Evolutionary conservation across 2,113 vertebrate species (phyloP), one percentile per base, ranked within the genome.

Genomic region (Apteryx mantelli): DNA sequence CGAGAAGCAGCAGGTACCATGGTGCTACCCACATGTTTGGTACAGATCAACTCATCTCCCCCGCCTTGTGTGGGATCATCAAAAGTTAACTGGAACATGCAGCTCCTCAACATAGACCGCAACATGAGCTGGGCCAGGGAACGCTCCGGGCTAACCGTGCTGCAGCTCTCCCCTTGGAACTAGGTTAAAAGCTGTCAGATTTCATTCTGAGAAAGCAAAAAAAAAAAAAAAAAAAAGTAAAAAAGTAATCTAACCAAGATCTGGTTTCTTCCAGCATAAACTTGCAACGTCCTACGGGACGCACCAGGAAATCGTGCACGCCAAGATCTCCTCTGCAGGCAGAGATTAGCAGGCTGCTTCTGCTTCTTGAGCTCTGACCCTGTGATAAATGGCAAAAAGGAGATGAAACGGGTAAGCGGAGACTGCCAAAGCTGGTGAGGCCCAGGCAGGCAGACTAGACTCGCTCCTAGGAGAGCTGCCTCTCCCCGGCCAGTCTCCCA

Each of bases 81-180:
- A 97, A 95, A 95, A 90, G 79, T 93, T 95, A 96, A 97, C 89
- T 96, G 95, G 85, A 93, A 96, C 84, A 74, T 58, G 85, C n/a
- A 95, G 86, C 75, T 96, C 86, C 65, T 14, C 78, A 87, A 80
- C 55, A 83, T 75, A 91, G 90, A 55, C 71, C 75, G 88, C 93
- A 86, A 85, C 9, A 8, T 2, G 82, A 78, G 40, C 86, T 65
- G 89, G 63, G 80, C 93, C 89, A 92, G 63, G 4, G 22, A 95
- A 56, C 20, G 38, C 40, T 77, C 19, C 75, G 95, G 88, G 30
- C 86, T 10, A 58, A 70, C 50, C 1, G 1, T 30, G 44, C 65
- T 86, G 88, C 83, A 91, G 89, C 36, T 38, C 36, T 38, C 36
- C 36, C 36, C 66, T 79, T 89, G 58, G 88, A 56, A 91, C 96